Percentiles rank a stretch among this genome's conserved stretches.
These are phyloP conservation scores for Myotis brandtii DNA, from an alignment of 2,113 vertebrate species.

Conservation along the genomic window DNA sequence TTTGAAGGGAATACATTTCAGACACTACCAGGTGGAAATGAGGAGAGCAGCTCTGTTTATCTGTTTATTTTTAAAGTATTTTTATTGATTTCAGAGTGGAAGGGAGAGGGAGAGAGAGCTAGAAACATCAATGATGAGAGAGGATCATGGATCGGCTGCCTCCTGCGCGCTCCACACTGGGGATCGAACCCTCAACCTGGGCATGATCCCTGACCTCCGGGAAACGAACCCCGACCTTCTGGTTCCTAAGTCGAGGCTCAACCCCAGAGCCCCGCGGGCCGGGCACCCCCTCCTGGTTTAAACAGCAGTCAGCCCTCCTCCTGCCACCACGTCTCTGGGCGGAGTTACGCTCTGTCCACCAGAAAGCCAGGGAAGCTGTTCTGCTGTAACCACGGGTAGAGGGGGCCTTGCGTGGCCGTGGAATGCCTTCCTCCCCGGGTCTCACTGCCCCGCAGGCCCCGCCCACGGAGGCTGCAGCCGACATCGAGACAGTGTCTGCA, in stretches of 20 bases:
- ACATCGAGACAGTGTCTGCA: not conserved
- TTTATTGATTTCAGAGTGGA: no score
- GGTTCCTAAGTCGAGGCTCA: no score
- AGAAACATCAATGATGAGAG: no score
- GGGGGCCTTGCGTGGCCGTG: not conserved
- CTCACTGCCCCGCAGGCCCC: not conserved
- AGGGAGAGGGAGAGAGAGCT: no score
- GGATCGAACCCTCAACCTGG: no score
- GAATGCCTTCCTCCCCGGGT: not conserved
- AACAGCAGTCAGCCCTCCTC: not conserved
- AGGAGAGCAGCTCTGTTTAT: not conserved
- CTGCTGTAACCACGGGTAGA: not conserved
- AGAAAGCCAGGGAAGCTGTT: no score
- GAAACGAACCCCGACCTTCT: no score
- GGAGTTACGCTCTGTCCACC: not conserved
- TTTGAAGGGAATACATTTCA: constrained; percentile 16
- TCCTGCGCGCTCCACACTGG: no score
- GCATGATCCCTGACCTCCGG: no score
- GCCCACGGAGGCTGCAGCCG: not conserved
- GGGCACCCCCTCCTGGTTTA: not conserved
- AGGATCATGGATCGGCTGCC: no score
- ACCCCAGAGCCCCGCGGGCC: no score
- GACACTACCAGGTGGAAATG: not conserved
- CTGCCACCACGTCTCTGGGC: not conserved
- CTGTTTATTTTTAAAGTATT: no score